These are phyloP conservation scores for Rafetus swinhoei DNA, from an alignment of 2,113 vertebrate species.

Conservation along the genomic window DNA sequence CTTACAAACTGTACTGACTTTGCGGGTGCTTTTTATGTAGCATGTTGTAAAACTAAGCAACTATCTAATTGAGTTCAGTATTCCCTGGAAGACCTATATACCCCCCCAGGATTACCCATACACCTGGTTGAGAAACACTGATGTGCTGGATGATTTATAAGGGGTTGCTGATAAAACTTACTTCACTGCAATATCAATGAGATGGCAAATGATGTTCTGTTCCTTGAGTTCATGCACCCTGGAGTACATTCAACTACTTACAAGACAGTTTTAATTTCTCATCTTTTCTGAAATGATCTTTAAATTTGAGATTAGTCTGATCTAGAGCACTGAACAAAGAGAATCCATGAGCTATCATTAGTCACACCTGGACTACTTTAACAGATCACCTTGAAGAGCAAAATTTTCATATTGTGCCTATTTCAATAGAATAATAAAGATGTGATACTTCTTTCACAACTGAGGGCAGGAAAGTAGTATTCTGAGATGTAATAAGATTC, in stretches of 20 bases:
- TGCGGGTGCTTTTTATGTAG: too few species aligned
- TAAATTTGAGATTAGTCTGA: background rate
- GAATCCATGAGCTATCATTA: accelerated
- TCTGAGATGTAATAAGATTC: background rate
- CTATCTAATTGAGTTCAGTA: too few species aligned
- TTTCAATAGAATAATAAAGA: background rate
- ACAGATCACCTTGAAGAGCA: background rate
- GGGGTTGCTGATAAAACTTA: conserved; percentile 36
- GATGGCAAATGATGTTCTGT: background rate
- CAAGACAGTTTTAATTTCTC: conserved; percentile 23
- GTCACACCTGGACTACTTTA: conserved; percentile 11
- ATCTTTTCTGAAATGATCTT: background rate
- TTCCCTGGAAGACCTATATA: too few species aligned
- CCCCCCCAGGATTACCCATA: too few species aligned
- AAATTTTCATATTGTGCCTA: background rate
- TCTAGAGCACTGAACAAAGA: background rate
- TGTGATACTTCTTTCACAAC: background rate
- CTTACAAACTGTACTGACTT: too few species aligned
- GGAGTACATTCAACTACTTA: background rate
- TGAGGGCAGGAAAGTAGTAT: background rate
- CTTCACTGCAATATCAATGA: conserved; percentile 58
- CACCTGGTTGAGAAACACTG: background rate
- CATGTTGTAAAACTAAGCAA: too few species aligned
- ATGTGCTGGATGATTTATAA: background rate
- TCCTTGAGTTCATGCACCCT: background rate